These are phyloP conservation scores for Eurystomus glaucurus DNA, from an alignment of 2,797 vertebrate genomes.

Conservation along the genomic window DNA sequence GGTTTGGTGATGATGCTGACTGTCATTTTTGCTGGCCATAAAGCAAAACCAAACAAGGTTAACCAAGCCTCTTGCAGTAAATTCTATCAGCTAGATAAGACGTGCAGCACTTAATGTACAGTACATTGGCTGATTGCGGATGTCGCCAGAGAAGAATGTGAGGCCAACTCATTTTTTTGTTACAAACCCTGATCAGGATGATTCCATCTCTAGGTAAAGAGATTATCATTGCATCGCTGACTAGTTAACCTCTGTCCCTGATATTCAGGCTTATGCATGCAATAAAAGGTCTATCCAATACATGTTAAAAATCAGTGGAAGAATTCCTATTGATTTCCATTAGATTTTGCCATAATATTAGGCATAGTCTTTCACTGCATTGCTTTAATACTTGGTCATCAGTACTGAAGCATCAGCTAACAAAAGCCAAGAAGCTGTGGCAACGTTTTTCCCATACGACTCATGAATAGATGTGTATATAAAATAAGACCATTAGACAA, in stretches of 20 bases:
- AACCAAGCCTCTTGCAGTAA: background rate
- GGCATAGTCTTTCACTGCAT: background rate
- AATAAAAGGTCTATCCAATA: background rate
- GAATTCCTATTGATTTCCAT: background rate
- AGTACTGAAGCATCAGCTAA: background rate
- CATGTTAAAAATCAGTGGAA: background rate
- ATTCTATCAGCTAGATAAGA: slow-evolving; percentile 64
- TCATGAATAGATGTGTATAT: background rate
- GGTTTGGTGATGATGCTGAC: background rate
- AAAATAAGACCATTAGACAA: background rate
- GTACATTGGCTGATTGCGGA: slow-evolving; percentile 23
- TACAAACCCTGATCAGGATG: background rate
- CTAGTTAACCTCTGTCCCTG: slow-evolving; percentile 11
- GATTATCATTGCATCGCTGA: background rate
- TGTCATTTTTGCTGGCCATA: slow-evolving; percentile 42
- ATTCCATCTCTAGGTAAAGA: background rate
- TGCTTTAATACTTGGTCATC: background rate
- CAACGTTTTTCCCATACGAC: background rate
- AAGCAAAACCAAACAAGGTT: slow-evolving; percentile 29
- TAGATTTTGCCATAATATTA: background rate
- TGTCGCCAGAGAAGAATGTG: slow-evolving; percentile 7
- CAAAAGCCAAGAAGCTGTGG: background rate
- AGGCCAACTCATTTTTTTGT: slow-evolving; percentile 14
- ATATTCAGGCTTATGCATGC: background rate
- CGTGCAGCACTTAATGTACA: slow-evolving; percentile 24